Evolutionary conservation across 1,140 invertebrate species (phyloP).

Genomic region (Diorhabda carinulata): DNA sequence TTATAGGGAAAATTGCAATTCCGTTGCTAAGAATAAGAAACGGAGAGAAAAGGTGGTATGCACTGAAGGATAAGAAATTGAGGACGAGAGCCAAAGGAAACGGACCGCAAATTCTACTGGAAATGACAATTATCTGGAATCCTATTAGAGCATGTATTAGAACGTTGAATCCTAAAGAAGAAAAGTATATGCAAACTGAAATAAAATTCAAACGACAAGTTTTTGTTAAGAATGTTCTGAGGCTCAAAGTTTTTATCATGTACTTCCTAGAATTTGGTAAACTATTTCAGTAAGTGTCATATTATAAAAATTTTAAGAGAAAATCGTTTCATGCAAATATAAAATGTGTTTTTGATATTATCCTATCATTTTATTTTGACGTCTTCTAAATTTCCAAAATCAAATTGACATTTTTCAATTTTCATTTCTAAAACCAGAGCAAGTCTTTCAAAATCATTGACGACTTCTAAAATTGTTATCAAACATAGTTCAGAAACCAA

Average conservation of each 20-base stretch:
- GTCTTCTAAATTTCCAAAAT: too few relatives aligned
- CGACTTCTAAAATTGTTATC: too few relatives aligned
- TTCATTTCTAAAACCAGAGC: too few relatives aligned
- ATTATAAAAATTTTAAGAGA: too few relatives aligned
- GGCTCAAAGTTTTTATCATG: slow-evolving; percentile 85
- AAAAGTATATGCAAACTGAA: slow-evolving; percentile 92
- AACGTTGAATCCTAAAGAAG: slow-evolving; percentile 92
- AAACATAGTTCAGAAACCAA: too few relatives aligned
- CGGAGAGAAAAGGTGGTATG: slow-evolving; percentile 93
- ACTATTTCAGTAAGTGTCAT: slow-evolving; percentile 78
- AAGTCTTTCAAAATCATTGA: too few relatives aligned
- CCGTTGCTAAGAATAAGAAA: slow-evolving; percentile 85
- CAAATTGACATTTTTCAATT: too few relatives aligned
- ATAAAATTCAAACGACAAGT: slow-evolving; percentile 92
- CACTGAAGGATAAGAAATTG: slow-evolving; percentile 95
- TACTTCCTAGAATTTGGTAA: slow-evolving; percentile 85
- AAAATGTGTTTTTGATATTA: too few relatives aligned
- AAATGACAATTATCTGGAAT: slow-evolving; percentile 92
- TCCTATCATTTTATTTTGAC: too few relatives aligned
- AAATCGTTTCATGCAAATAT: too few relatives aligned
- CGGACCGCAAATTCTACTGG: slow-evolving; percentile 84
- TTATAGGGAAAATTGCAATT: slow-evolving; percentile 67
- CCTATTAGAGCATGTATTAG: slow-evolving; percentile 82
- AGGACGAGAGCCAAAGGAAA: slow-evolving; percentile 83
- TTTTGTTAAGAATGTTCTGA: slow-evolving; percentile 90